Evolutionary conservation across 2,888 invertebrate genomes (phyloP).

Genomic region (Ditylenchus weischeri): DNA sequence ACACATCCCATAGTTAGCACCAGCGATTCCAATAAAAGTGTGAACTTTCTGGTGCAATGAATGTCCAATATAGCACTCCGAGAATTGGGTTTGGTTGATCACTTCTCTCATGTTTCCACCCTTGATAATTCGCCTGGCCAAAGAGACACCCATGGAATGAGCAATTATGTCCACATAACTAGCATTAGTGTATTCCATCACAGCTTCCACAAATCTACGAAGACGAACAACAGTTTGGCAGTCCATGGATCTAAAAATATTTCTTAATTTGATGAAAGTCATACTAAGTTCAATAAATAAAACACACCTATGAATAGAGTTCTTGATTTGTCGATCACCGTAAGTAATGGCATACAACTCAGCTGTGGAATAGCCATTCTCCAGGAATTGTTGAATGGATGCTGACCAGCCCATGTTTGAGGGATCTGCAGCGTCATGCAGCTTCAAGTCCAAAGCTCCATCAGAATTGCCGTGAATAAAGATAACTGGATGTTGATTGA

Average conservation of each 20-base stretch:
- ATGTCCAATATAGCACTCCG: slow-evolving; percentile 31
- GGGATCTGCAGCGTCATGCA: slow-evolving; percentile 17
- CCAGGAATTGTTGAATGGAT: slow-evolving; percentile 33
- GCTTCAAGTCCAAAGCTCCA: slow-evolving; percentile 43
- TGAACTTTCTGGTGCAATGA: slow-evolving; percentile 41
- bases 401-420: slow-evolving; percentile 42
- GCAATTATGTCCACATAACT: slow-evolving; percentile 33
- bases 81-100: slow-evolving; percentile 10
- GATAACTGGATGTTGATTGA: slow-evolving; percentile 42
- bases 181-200: slow-evolving; percentile 33
- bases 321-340: slow-evolving; percentile 38
- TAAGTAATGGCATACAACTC: slow-evolving; percentile 54
- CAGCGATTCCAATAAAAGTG: slow-evolving; percentile 50
- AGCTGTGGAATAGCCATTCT: slow-evolving; percentile 39
- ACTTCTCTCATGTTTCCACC: slow-evolving; percentile 29
- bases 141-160: slow-evolving; percentile 41
- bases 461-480: slow-evolving; percentile 56
- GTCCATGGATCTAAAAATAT: slow-evolving; percentile 23
- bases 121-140: slow-evolving; percentile 39
- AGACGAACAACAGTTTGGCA: slow-evolving; percentile 32
- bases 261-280: background rate
- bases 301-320: slow-evolving; percentile 33
- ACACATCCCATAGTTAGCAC: slow-evolving; percentile 53
- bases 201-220: slow-evolving; percentile 35
- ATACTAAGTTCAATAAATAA: background rate